Evolutionary conservation across 1,140 invertebrate genomes (phyloP).

Genomic region (Stenopsyche tienmushanensis): DNA sequence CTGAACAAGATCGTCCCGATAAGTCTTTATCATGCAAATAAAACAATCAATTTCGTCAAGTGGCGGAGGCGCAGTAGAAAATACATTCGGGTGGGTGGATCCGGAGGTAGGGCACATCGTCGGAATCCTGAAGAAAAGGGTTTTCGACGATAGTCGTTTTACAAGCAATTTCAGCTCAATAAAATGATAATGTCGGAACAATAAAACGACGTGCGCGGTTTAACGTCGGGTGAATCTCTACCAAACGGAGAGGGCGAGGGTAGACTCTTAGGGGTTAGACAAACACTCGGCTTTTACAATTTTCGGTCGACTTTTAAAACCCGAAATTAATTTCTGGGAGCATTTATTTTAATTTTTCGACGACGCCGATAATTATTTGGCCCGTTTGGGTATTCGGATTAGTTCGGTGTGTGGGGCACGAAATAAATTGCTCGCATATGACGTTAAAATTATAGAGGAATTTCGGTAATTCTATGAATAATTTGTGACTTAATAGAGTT

Average conservation of each 20-base stretch:
- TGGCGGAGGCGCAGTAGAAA: neutral
- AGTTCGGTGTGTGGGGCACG: no score
- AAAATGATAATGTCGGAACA: constrained; percentile 42
- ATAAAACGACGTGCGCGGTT: constrained; percentile 42
- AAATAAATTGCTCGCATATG: no score
- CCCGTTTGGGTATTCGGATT: no score
- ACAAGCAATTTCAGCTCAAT: constrained; percentile 43
- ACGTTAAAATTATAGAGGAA: no score
- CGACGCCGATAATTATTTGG: no score
- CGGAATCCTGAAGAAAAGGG: constrained; percentile 40
- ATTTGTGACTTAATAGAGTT: no score
- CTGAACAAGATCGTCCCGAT: no score
- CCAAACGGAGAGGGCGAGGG: constrained; percentile 11
- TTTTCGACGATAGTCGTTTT: constrained; percentile 41
- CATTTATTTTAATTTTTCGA: no score
- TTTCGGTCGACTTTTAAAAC: no score
- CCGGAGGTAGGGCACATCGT: neutral
- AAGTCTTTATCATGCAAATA: constrained; percentile 21
- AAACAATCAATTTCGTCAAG: constrained; percentile 24
- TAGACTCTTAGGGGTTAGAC: constrained; percentile 22
- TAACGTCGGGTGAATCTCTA: constrained; percentile 28
- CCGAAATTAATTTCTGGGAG: no score
- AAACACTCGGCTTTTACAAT: no score
- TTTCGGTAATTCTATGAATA: no score
- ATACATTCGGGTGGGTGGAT: constrained; percentile 1